Evolutionary conservation across 2,888 invertebrate genomes (phyloP).

Genomic region (Plagiodera versicolora): DNA sequence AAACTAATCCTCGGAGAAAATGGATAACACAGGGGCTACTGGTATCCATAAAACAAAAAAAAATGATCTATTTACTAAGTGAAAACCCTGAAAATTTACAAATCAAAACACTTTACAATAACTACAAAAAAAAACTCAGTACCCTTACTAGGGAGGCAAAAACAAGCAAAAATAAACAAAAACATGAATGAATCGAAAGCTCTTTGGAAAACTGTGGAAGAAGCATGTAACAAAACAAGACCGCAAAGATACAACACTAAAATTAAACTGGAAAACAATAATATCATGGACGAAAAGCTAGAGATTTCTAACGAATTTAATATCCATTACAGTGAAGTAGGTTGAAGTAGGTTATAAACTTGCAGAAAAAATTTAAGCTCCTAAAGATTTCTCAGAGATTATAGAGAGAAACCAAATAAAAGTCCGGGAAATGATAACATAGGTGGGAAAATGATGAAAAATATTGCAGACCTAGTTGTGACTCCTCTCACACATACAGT

Average conservation of each 20-base stretch:
- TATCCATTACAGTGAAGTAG: not conserved
- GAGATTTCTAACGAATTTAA: not conserved
- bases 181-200: constrained; percentile 37
- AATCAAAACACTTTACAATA: not conserved
- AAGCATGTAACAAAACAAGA: constrained; percentile 39
- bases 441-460: constrained; percentile 55
- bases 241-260: not conserved
- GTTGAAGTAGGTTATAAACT: not conserved
- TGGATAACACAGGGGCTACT: no score
- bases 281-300: not conserved
- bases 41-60: not conserved
- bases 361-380: not conserved
- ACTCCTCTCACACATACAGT: not conserved
- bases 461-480: not conserved
- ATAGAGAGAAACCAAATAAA: not conserved
- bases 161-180: not conserved
- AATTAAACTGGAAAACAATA: not conserved
- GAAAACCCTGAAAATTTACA: not conserved
- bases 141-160: not conserved
- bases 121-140: not conserved
- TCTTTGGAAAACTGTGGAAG: not conserved
- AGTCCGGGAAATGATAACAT: constrained; percentile 48
- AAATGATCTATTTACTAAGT: not conserved
- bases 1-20: not conserved
- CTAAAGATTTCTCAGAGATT: no score